Evolutionary conservation across 2,113 vertebrate genomes (phyloP).

Genomic region (Mugil cephalus): DNA sequence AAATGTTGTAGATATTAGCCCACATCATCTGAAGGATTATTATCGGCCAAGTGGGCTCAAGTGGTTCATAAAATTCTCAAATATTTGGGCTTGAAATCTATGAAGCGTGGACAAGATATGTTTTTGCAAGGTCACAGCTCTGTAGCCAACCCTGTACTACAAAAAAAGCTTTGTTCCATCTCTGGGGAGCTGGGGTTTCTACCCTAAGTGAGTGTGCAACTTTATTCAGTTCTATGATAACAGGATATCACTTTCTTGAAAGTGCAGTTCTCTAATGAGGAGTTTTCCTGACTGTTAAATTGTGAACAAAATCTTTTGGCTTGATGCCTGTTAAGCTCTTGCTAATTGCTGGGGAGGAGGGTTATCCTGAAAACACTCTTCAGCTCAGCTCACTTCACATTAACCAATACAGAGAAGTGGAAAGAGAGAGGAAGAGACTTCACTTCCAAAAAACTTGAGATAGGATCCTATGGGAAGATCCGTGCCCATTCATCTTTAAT

Average conservation of each 20-base stretch:
- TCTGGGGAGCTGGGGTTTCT: background rate
- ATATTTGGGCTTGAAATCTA: constrained; percentile 30
- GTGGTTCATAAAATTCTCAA: constrained; percentile 39
- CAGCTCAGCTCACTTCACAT: constrained; percentile 59
- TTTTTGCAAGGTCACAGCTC: constrained; percentile 21
- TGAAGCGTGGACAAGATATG: background rate
- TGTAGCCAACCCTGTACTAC: background rate
- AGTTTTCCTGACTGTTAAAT: constrained; percentile 36
- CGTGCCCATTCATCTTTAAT: constrained; percentile 79
- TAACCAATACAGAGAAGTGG: constrained; percentile 48
- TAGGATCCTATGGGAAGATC: constrained; percentile 62
- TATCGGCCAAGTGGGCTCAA: constrained; percentile 33
- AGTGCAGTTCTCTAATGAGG: constrained; percentile 30
- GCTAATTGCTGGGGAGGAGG: constrained; percentile 51
- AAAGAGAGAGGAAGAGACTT: constrained; percentile 55
- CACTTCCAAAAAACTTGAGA: constrained; percentile 50
- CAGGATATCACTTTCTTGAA: constrained; percentile 29
- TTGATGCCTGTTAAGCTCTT: constrained; percentile 29
- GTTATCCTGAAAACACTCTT: constrained; percentile 56
- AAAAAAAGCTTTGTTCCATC: constrained; percentile 8
- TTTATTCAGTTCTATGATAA: constrained; percentile 18
- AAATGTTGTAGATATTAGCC: constrained; percentile 46
- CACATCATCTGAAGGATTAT: constrained; percentile 5
- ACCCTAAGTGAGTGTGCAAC: background rate
- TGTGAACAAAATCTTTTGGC: constrained; percentile 44